These are phyloP conservation scores for Pogonomyrmex barbatus DNA, from an alignment of 1,140 invertebrate genomes.

Conservation along the genomic window DNA sequence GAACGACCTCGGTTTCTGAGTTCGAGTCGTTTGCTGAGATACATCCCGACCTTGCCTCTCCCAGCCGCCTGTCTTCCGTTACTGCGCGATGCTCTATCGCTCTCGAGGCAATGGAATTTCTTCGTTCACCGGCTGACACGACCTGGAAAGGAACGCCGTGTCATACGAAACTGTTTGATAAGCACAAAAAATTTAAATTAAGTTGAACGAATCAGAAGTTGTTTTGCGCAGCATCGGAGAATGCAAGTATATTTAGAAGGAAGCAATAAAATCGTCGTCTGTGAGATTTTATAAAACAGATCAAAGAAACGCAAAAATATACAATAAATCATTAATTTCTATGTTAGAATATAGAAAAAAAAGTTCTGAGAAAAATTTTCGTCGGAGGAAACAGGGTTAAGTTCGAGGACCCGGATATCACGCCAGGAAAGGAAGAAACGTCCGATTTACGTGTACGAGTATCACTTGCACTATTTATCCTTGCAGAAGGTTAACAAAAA, in stretches of 20 bases:
- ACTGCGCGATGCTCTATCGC: slow-evolving; percentile 58
- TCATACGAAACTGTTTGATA: slow-evolving; percentile 7
- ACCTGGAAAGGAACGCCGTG: slow-evolving; percentile 34
- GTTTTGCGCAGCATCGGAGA: not conserved
- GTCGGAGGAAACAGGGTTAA: not conserved
- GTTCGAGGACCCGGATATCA: not conserved
- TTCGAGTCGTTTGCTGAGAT: slow-evolving; percentile 73
- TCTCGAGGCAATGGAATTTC: slow-evolving; percentile 52
- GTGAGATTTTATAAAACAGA: not conserved
- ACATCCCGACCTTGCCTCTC: slow-evolving; percentile 45
- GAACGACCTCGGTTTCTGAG: slow-evolving; percentile 72
- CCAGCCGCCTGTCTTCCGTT: not conserved
- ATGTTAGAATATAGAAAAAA: not conserved
- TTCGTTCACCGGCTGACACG: slow-evolving; percentile 54
- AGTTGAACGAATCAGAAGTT: not conserved
- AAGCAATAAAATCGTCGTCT: not conserved
- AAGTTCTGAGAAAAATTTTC: not conserved
- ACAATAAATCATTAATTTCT: not conserved
- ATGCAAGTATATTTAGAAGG: not conserved
- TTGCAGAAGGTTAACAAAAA: slow-evolving; percentile 58
- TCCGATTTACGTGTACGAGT: slow-evolving; percentile 47
- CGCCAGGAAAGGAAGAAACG: slow-evolving; percentile 9
- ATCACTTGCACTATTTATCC: slow-evolving; percentile 42
- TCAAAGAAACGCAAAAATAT: not conserved
- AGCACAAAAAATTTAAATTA: not conserved